These are phyloP conservation scores for Strix uralensis DNA, from an alignment of 2,113 vertebrate species.

Conservation along the genomic window DNA sequence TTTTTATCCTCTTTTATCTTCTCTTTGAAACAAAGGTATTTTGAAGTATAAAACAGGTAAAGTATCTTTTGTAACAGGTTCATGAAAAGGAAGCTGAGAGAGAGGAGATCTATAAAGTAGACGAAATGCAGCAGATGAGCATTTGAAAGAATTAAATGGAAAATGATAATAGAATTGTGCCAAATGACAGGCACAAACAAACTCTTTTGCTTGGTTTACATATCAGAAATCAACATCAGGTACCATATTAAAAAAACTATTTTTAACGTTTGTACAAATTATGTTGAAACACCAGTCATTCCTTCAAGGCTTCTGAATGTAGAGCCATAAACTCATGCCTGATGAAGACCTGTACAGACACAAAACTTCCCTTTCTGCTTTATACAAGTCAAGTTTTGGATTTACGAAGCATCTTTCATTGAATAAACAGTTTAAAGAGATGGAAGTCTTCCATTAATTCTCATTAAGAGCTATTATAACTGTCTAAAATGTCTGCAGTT, in stretches of 20 bases:
- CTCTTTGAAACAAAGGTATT: slow-evolving; percentile 58
- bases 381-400: background rate
- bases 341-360: background rate
- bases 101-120: background rate
- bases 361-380: background rate
- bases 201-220: background rate
- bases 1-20: slow-evolving; percentile 47
- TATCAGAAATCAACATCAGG: background rate
- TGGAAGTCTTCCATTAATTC: background rate
- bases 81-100: background rate
- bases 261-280: background rate
- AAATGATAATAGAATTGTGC: background rate
- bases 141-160: slow-evolving; percentile 18
- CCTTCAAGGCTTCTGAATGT: background rate
- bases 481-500: background rate
- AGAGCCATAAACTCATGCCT: background rate
- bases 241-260: background rate
- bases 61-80: slow-evolving; percentile 21
- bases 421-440: background rate
- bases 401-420: background rate
- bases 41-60: slow-evolving; percentile 57
- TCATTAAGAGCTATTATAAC: background rate
- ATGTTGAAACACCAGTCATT: background rate
- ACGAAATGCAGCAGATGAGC: background rate
- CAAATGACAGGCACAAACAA: background rate